Evolutionary conservation across 2,888 invertebrate species (phyloP).

Genomic region (Ptycholaimellus sp.): DNA sequence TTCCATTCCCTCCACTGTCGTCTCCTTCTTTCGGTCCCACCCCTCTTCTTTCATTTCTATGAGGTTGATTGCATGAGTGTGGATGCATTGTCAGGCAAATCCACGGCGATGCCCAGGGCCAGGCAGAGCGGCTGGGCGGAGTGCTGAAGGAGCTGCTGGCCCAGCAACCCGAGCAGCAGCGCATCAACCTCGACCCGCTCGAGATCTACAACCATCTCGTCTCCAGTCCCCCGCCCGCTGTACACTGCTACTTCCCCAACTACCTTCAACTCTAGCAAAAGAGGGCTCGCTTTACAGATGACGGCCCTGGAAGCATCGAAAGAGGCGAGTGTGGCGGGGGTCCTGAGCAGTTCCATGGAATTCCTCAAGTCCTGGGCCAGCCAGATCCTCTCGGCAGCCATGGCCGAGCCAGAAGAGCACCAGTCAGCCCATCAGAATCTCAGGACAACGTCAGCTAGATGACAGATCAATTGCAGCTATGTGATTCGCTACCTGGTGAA

Average conservation of each 20-base stretch:
- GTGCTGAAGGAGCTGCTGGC: constrained; percentile 42
- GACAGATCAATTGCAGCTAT: constrained; percentile 1
- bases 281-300: neutral
- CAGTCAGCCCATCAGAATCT: too few species aligned
- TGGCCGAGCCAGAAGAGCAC: constrained; percentile 39
- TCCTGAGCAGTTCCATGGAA: constrained; percentile 38
- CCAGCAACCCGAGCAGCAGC: constrained; percentile 40
- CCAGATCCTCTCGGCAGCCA: constrained; percentile 43
- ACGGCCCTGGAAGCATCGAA: neutral
- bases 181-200: constrained; percentile 49
- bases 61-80: neutral
- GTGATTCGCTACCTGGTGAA: neutral
- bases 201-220: constrained; percentile 42
- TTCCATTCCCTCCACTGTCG: constrained; percentile 48
- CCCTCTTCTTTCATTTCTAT: neutral
- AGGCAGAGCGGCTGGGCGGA: constrained; percentile 42
- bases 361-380: constrained; percentile 40
- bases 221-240: neutral
- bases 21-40: constrained; percentile 40
- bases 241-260: too few species aligned
- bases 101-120: constrained; percentile 42
- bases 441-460: too few species aligned
- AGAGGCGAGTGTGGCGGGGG: constrained; percentile 36
- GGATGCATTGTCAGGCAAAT: too few species aligned
- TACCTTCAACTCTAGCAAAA: too few species aligned